Conservation (phyloP, 1,140 invertebrate genomes). For the Aphelenchoides avenae region DNA sequence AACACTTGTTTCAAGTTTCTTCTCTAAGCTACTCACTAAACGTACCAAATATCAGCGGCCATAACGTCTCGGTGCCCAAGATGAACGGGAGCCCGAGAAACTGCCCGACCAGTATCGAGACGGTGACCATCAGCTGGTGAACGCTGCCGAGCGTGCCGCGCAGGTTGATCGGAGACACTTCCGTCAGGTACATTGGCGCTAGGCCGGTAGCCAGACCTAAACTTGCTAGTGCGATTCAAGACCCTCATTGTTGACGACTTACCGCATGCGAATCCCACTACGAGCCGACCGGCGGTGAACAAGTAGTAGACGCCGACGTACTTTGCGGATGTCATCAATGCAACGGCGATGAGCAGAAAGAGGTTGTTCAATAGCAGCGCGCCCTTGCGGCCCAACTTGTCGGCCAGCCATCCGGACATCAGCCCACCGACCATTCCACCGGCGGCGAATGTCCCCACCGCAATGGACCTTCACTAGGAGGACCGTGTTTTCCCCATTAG, state of each 20-base stretch:
- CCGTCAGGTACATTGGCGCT: slow-evolving; percentile 78
- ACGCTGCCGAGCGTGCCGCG: slow-evolving; percentile 78
- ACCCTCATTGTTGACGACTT: too few species aligned
- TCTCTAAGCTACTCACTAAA: too few species aligned
- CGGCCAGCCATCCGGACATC: slow-evolving; percentile 72
- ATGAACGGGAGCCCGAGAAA: slow-evolving; percentile 71
- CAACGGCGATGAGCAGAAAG: slow-evolving; percentile 82
- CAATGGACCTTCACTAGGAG: slow-evolving; percentile 73
- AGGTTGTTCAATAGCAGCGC: slow-evolving; percentile 90
- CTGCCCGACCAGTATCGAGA: slow-evolving; percentile 72
- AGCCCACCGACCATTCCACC: slow-evolving; percentile 85
- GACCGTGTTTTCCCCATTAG: too few species aligned
- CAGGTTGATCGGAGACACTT: slow-evolving; percentile 76
- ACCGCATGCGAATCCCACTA: slow-evolving; percentile 79
- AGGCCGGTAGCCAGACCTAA: slow-evolving; percentile 70
- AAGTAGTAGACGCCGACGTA: slow-evolving; percentile 86
- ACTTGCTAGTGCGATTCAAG: too few species aligned
- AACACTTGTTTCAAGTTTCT: too few species aligned
- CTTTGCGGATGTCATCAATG: slow-evolving; percentile 89
- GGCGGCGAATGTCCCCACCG: slow-evolving; percentile 78
- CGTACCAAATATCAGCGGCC: slow-evolving; percentile 64
- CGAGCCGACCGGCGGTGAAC: slow-evolving; percentile 86
- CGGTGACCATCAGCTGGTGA: slow-evolving; percentile 81
- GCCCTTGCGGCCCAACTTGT: slow-evolving; percentile 80
- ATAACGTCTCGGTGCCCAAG: slow-evolving; percentile 66